A percentile compares a stretch with the other conserved stretches of the same genome.
Evolutionary conservation across 1,140 invertebrate species (phyloP).

Genomic region (Teleogryllus occipitalis): DNA sequence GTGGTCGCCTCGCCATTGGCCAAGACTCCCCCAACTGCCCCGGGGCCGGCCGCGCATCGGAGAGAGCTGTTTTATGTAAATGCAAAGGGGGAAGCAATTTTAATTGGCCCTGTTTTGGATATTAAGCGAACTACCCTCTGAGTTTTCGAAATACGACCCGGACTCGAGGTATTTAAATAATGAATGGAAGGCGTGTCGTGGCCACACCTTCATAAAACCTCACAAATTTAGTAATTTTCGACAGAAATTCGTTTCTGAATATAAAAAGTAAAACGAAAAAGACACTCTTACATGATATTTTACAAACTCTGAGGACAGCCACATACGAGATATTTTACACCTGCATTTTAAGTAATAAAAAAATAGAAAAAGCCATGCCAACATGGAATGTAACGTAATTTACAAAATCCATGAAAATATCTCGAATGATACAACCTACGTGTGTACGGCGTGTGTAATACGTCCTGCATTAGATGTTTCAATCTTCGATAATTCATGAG

Average conservation of each 20-base stretch:
- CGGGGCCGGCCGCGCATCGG: no score
- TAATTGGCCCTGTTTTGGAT: not conserved
- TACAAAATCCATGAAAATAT: no score
- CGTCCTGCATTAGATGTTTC: no score
- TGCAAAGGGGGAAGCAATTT: not conserved
- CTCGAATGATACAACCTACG: no score
- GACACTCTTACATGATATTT: no score
- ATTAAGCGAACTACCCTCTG: not conserved
- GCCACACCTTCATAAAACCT: not conserved
- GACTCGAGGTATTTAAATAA: not conserved
- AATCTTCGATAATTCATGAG: no score
- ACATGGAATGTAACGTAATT: no score
- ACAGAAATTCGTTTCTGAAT: not conserved
- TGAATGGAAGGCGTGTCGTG: not conserved
- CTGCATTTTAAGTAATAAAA: no score
- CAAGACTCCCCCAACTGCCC: not conserved
- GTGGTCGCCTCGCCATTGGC: not conserved
- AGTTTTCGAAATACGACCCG: not conserved
- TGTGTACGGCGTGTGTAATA: no score
- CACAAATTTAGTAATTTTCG: conserved; percentile 2
- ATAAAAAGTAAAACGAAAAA: not conserved
- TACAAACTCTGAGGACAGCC: no score
- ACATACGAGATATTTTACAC: no score
- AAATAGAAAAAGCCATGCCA: no score
- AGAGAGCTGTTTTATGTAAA: conserved; percentile 5